Conservation (phyloP, 2,113 vertebrate species). For the Acanthisitta chloris region DNA sequence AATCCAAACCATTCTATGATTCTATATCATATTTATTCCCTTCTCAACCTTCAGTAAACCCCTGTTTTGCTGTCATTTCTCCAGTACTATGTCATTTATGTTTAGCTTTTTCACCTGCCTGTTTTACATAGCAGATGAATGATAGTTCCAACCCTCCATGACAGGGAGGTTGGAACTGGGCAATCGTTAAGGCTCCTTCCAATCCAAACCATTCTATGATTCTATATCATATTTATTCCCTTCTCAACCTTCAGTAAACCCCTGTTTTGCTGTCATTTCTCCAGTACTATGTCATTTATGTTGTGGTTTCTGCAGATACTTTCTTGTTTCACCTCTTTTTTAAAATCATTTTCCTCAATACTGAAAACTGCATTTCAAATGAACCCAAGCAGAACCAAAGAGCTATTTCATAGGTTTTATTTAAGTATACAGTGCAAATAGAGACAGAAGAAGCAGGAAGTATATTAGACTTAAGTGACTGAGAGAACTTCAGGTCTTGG, state of each 20-base stretch:
- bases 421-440: not conserved
- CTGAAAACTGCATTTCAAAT: not conserved
- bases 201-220: not conserved
- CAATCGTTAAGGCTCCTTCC: not conserved
- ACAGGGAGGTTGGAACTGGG: not conserved
- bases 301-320: not conserved
- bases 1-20: not conserved
- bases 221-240: not conserved
- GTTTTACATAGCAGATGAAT: not conserved
- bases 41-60: not conserved
- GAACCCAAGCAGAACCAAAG: not conserved
- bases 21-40: not conserved
- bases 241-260: not conserved
- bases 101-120: not conserved
- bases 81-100: fast-evolving
- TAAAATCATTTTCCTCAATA: not conserved
- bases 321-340: not conserved
- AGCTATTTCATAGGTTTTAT: not conserved
- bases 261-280: not conserved
- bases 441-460: not conserved
- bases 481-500: not conserved
- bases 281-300: fast-evolving
- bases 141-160: not conserved
- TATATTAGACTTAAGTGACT: not conserved
- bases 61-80: not conserved